These are phyloP conservation scores for Lasaia peninsularis DNA, from an alignment of 1,140 invertebrate genomes.

Conservation along the genomic window DNA sequence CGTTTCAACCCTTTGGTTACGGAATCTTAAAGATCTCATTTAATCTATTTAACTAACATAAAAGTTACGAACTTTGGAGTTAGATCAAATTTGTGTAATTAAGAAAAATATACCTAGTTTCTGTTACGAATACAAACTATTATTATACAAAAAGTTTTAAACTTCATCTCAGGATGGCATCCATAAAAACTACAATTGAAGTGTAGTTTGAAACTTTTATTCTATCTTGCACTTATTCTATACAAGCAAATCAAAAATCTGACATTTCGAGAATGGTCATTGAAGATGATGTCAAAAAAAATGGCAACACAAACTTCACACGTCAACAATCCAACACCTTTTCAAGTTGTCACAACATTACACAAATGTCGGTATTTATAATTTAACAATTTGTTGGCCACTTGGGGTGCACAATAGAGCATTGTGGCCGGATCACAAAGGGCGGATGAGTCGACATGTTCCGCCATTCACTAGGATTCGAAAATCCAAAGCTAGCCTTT, in stretches of 20 bases:
- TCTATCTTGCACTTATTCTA: no score
- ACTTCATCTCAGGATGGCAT: no score
- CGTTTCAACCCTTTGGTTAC: no score
- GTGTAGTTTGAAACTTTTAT: no score
- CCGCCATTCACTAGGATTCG: slow-evolving; percentile 5
- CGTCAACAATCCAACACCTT: slow-evolving; percentile 9
- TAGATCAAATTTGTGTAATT: no score
- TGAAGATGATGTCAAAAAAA: not conserved
- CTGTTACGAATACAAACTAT: no score
- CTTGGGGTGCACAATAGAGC: slow-evolving; percentile 4
- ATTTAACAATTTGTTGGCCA: slow-evolving; percentile 6
- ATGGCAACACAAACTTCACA: not conserved
- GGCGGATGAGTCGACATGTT: not conserved
- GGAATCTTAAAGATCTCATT: no score
- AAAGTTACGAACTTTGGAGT: no score
- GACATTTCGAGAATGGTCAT: not conserved
- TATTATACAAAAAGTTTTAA: no score
- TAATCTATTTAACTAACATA: no score
- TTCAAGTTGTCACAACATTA: slow-evolving; percentile 21
- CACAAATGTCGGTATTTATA: slow-evolving; percentile 15
- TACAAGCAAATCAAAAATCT: not conserved
- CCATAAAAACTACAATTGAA: no score
- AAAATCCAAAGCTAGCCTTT: not conserved
- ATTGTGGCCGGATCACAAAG: slow-evolving; percentile 17
- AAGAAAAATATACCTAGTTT: no score